These are phyloP conservation scores for Armadillidium nasatum DNA, from an alignment of 1,140 invertebrate species.

Conservation along the genomic window DNA sequence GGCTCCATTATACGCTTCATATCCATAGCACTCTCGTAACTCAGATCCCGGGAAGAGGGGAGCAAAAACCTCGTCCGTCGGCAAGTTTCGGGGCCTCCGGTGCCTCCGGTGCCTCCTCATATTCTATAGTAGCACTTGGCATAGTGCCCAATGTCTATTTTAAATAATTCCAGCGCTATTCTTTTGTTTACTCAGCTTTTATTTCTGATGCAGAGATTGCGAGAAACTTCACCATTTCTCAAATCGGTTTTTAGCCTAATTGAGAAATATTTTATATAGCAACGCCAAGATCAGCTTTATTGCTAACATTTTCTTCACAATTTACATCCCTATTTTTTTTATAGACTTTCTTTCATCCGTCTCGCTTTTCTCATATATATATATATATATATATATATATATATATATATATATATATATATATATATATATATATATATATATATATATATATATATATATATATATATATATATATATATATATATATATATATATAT, in stretches of 20 bases:
- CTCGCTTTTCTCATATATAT: no score
- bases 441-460: no score
- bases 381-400: no score
- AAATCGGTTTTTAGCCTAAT: background rate
- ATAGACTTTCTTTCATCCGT: no score
- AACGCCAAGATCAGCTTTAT: no score
- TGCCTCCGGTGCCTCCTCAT: background rate
- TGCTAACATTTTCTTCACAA: no score
- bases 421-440: no score
- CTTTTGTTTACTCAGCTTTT: slow-evolving; percentile 8
- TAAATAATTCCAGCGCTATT: slow-evolving; percentile 10
- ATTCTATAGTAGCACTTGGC: background rate
- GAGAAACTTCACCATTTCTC: background rate
- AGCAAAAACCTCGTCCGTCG: background rate
- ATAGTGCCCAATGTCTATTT: slow-evolving; percentile 2
- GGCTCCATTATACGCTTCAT: background rate
- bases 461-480: no score
- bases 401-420: no score
- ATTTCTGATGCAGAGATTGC: background rate
- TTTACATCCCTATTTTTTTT: no score
- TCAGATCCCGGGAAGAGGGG: background rate
- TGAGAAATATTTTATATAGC: background rate
- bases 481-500: no score
- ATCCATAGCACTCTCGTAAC: background rate
- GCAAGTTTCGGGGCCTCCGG: no score